phyloP scores from a whole-genome alignment of 2,888 invertebrate genomes.

The Drosophila antonietae region DNA sequence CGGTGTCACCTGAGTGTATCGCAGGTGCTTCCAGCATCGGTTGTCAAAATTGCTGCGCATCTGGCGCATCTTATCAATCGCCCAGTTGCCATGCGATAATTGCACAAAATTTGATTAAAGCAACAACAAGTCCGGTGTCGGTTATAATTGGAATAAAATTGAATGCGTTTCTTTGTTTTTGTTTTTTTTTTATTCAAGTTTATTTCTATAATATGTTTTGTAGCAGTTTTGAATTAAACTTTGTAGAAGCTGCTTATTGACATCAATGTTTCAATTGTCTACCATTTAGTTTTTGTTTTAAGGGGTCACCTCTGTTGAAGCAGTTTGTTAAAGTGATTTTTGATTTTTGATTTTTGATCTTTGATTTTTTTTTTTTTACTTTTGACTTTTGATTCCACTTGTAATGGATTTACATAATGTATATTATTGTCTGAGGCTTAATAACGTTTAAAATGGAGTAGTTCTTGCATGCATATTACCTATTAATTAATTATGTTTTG shows the following conservation, averaged over 20 bases:
- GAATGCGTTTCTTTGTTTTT: slow-evolving; percentile 23
- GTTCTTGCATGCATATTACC: slow-evolving; percentile 57
- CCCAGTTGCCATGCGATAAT: slow-evolving; percentile 38
- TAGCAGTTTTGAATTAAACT: slow-evolving; percentile 50
- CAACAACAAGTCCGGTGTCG: slow-evolving; percentile 23
- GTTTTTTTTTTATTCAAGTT: slow-evolving; percentile 37
- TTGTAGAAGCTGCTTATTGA: slow-evolving; percentile 65
- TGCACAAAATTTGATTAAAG: slow-evolving; percentile 4
- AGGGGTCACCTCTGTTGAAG: slow-evolving; percentile 37
- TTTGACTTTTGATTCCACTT: slow-evolving; percentile 30
- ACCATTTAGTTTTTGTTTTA: slow-evolving; percentile 51
- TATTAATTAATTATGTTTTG: slow-evolving; percentile 30
- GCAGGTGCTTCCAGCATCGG: slow-evolving; percentile 53
- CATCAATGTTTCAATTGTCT: slow-evolving; percentile 62
- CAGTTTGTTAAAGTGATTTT: slow-evolving; percentile 34
- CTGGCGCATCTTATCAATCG: slow-evolving; percentile 42
- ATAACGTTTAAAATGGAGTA: slow-evolving; percentile 67
- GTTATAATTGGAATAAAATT: slow-evolving; percentile 18
- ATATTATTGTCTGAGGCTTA: slow-evolving; percentile 41
- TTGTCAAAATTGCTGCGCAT: slow-evolving; percentile 10
- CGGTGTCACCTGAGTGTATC: slow-evolving; percentile 46
- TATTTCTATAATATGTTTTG: slow-evolving; percentile 68
- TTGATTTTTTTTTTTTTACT: slow-evolving; percentile 4
- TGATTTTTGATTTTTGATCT: slow-evolving; percentile 25
- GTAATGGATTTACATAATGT: slow-evolving; percentile 34